phyloP scores from a whole-genome alignment of 2,113 vertebrate genomes.

The Brachypodius melanocephalos region DNA sequence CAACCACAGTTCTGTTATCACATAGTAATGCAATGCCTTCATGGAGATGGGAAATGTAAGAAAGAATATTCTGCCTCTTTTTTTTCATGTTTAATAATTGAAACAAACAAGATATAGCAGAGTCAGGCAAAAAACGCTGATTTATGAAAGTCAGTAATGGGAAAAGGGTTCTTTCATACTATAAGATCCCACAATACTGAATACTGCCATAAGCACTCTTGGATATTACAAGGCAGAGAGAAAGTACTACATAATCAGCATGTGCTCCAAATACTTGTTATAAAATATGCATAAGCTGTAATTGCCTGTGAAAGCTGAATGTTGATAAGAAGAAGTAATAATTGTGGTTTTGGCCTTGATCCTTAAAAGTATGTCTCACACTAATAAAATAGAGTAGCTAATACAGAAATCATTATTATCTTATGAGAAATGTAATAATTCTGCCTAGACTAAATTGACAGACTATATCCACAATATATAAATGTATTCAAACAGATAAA shows the following conservation, averaged over 20 bases:
- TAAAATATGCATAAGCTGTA: slow-evolving; percentile 67
- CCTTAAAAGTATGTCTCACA: not conserved
- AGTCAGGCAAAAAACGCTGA: not conserved
- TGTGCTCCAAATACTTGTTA: slow-evolving; percentile 46
- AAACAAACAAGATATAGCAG: not conserved
- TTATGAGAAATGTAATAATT: slow-evolving; percentile 28
- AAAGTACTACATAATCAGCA: slow-evolving; percentile 12
- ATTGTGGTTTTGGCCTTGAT: slow-evolving; percentile 34
- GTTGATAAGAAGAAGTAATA: slow-evolving; percentile 55
- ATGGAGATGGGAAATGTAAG: not conserved
- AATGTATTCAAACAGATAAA: slow-evolving; percentile 25
- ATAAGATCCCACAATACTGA: not conserved
- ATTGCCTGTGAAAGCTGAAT: slow-evolving; percentile 52
- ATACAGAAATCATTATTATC: not conserved
- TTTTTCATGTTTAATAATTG: slow-evolving; percentile 10
- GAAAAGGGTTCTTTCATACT: not conserved
- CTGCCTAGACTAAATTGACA: not conserved
- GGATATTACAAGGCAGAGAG: slow-evolving; percentile 1
- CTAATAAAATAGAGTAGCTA: slow-evolving; percentile 3
- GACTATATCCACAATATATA: not conserved
- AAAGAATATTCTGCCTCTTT: slow-evolving; percentile 6
- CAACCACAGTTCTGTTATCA: not conserved
- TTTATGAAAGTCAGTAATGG: not conserved
- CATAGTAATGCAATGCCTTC: not conserved
- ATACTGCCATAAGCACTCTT: slow-evolving; percentile 29